Evolutionary conservation across 2,888 invertebrate genomes (phyloP), one percentile per base, ranked within the genome.

Genomic region (Steinernema hermaphroditum): DNA sequence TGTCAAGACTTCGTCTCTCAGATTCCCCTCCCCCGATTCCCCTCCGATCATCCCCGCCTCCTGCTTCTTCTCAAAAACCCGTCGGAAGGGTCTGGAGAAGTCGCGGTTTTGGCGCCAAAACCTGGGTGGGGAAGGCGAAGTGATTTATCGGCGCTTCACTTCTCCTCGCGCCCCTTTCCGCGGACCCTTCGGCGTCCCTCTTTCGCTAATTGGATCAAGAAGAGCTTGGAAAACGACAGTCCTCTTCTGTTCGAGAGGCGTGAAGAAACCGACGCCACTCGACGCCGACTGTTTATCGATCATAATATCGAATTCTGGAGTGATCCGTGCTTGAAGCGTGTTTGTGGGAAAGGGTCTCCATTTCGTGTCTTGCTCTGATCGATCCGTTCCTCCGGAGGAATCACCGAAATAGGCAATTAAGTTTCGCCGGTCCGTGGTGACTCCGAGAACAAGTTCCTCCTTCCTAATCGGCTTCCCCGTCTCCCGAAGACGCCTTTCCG

Each of bases 91-190:
- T 62, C 62, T 32, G 32, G n/a, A 16, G 32, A 22, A 8, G 1
- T 32, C 29, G 16, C 2, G 29, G 16, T 16, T 62, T 62, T 62
- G 62, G 62, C 62, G 62, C 62, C 62, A 62, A 62, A 62, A 62
- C 2, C 16, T 29, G 37, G 12, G 37, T 37, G 27, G n/a, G 54
- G 22, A 54, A 54, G 27, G 27, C 54, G 24, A 54, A 54, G 32
- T 62, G 62, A 62, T 62, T 62, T 62, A 34, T 62, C 32, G 43
- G 16, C 46, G 46, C 46, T 16, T 19, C 32, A 62, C 62, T 32
- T 8, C 16, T 32, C 24, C 62, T 62, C 34, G 29, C 62, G 32
- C 24, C 24, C 12, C 22, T 54, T 54, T 14, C 54, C 24, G 19
- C 22, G 54, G 12, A 16, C n/a, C 46, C 14, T 46, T 46, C 19